phyloP scores from a whole-genome alignment of 23 tunicate species.

The Trididemnum nubilum region DNA sequence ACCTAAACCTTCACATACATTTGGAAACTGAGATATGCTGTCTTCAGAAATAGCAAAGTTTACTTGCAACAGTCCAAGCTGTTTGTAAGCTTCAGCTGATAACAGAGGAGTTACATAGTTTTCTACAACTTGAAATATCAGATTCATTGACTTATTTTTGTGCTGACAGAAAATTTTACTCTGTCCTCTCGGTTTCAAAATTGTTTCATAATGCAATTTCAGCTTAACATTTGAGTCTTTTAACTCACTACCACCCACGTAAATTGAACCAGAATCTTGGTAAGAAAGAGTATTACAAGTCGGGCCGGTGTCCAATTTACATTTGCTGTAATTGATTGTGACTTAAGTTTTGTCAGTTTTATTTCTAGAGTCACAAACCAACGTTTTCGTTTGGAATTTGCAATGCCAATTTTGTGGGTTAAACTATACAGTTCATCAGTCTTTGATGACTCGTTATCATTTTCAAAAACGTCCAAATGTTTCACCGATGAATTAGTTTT shows the following conservation, averaged over 20 bases:
- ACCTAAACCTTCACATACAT: slow-evolving; percentile 6
- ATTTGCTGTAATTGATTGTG: not conserved
- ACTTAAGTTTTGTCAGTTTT: not conserved
- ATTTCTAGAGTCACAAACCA: not conserved
- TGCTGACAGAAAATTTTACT: not conserved
- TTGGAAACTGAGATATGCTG: not conserved
- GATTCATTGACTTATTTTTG: not conserved
- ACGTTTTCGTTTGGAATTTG: not conserved
- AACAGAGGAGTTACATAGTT: not conserved
- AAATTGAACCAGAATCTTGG: not conserved
- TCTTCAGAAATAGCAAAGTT: not conserved
- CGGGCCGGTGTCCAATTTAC: not conserved
- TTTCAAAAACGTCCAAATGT: not conserved
- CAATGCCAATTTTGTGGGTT: not conserved
- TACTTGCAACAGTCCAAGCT: slow-evolving; percentile 6
- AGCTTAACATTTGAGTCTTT: not conserved
- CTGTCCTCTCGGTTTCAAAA: slow-evolving; percentile 1
- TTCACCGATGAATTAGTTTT: not conserved
- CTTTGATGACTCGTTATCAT: not conserved
- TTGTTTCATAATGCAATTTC: not conserved
- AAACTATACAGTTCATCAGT: not conserved
- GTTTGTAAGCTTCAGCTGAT: slow-evolving; percentile 7
- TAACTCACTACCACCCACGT: not conserved
- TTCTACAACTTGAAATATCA: slow-evolving; percentile 6
- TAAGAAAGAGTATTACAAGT: slow-evolving; percentile 8